A percentile compares a stretch with the other conserved stretches of the same genome.
These are phyloP conservation scores for Anastrepha ludens DNA, from an alignment of 1,140 invertebrate genomes.

Conservation along the genomic window DNA sequence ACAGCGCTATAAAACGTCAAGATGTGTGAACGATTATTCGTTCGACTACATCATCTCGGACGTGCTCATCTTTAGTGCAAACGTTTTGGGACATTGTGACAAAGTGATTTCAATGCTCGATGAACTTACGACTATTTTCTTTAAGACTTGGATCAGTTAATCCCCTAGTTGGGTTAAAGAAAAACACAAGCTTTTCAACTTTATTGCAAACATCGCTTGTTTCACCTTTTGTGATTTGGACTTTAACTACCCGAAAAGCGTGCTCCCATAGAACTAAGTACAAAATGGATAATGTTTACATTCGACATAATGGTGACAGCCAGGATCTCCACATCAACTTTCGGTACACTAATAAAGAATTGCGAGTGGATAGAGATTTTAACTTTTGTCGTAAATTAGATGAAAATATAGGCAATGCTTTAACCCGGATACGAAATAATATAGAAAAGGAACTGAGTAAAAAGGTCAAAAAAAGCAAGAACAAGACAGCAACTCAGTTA, in stretches of 20 bases:
- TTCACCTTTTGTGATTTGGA: not conserved
- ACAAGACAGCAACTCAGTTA: slow-evolving; percentile 56
- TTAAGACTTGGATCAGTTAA: not conserved
- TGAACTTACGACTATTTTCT: not conserved
- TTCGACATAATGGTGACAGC: slow-evolving; percentile 73
- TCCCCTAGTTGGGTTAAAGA: not conserved
- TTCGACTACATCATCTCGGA: too few species aligned
- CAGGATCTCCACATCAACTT: slow-evolving; percentile 76
- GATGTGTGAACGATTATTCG: too few species aligned
- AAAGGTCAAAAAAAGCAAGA: slow-evolving; percentile 73
- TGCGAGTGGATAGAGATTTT: slow-evolving; percentile 78
- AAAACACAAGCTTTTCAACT: not conserved
- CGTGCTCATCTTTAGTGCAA: too few species aligned
- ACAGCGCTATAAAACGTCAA: too few species aligned
- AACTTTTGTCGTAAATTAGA: slow-evolving; percentile 80
- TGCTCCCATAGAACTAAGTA: slow-evolving; percentile 46
- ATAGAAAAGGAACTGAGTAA: slow-evolving; percentile 77
- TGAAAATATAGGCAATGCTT: slow-evolving; percentile 78
- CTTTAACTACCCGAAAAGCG: not conserved
- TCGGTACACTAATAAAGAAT: slow-evolving; percentile 74
- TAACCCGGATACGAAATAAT: slow-evolving; percentile 79
- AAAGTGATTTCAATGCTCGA: not conserved
- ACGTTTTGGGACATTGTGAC: not conserved
- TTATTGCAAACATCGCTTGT: not conserved
- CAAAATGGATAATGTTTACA: slow-evolving; percentile 76